These are phyloP conservation scores for Galendromus occidentalis DNA, from an alignment of 1,140 invertebrate genomes.

Conservation along the genomic window DNA sequence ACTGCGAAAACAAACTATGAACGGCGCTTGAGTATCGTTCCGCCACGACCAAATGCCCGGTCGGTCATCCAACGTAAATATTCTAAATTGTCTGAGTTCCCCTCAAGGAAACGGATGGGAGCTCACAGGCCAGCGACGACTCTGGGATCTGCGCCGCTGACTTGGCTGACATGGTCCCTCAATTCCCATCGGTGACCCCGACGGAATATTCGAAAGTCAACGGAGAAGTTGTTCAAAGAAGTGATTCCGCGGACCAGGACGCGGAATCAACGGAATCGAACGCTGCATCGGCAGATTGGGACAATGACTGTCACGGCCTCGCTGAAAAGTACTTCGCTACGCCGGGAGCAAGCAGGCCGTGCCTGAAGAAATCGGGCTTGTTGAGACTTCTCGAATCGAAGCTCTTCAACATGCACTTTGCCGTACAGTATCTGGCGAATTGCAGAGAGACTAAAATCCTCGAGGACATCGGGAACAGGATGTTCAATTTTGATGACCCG, in stretches of 20 bases:
- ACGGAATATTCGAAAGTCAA: background rate
- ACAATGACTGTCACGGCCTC: background rate
- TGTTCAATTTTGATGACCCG: slow-evolving; percentile 75
- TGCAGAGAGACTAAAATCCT: slow-evolving; percentile 95
- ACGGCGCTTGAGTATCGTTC: no score
- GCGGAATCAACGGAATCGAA: slow-evolving; percentile 25
- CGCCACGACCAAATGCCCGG: no score
- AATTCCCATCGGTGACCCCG: slow-evolving; percentile 16
- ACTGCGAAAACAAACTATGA: no score
- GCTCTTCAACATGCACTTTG: slow-evolving; percentile 91
- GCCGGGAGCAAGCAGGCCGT: background rate
- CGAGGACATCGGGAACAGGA: slow-evolving; percentile 80
- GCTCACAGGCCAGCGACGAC: slow-evolving; percentile 60
- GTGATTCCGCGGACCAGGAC: slow-evolving; percentile 26
- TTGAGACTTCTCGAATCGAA: slow-evolving; percentile 84
- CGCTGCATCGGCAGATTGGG: slow-evolving; percentile 21
- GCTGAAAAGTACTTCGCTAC: no score
- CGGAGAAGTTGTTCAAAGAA: slow-evolving; percentile 13
- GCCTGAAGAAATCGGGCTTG: slow-evolving; percentile 37
- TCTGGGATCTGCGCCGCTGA: slow-evolving; percentile 55
- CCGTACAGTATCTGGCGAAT: slow-evolving; percentile 89
- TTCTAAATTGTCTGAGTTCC: background rate
- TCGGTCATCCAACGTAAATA: background rate
- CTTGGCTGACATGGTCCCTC: slow-evolving; percentile 34
- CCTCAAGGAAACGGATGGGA: slow-evolving; percentile 32